phyloP scores from a whole-genome alignment of 2,888 invertebrate species.

The Phyto melanocephala region DNA sequence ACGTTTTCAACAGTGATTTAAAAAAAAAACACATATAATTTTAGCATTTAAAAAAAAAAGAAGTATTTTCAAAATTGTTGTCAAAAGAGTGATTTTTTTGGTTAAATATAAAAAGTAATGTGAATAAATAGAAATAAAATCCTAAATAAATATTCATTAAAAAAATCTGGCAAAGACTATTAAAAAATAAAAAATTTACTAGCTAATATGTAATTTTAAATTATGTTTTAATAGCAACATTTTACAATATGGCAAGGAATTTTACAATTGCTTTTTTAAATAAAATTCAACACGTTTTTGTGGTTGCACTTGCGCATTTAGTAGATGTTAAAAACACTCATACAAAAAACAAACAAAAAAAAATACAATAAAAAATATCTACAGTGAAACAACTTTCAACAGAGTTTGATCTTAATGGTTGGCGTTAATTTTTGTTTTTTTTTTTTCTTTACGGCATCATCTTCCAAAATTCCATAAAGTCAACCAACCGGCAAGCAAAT shows the following conservation, averaged over 20 bases:
- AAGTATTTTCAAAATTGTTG: not conserved
- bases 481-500: constrained; percentile 28
- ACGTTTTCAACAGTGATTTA: constrained; percentile 41
- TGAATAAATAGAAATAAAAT: not conserved
- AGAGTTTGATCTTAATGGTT: constrained; percentile 36
- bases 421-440: constrained; percentile 26
- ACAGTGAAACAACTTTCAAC: constrained; percentile 43
- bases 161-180: not conserved
- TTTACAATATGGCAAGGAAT: constrained; percentile 27
- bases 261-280: not conserved
- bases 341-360: not conserved
- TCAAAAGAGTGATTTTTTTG: too few relatives aligned
- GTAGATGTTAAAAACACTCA: not conserved
- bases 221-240: too few relatives aligned
- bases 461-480: constrained; percentile 32
- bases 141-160: not conserved
- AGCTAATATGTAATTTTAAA: not conserved
- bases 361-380: not conserved
- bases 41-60: not conserved
- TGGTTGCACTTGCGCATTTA: constrained; percentile 46
- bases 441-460: constrained; percentile 43
- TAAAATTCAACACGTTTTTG: not conserved
- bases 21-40: not conserved
- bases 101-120: constrained; percentile 1
- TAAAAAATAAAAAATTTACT: not conserved